These are phyloP conservation scores for Microctonus aethiopoides DNA, from an alignment of 2,888 invertebrate genomes.

Conservation along the genomic window DNA sequence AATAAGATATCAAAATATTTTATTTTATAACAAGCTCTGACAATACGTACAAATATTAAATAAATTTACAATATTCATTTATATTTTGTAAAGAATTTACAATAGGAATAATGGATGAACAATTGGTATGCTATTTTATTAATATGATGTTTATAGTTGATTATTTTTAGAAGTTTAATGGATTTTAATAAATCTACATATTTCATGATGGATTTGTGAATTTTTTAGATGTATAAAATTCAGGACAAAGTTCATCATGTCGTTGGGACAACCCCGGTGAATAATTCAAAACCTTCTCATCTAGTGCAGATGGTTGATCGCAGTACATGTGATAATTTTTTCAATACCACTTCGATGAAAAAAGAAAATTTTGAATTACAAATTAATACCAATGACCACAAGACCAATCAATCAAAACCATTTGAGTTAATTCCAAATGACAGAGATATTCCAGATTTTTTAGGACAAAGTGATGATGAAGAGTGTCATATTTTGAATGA, in stretches of 20 bases:
- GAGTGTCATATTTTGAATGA: slow-evolving; percentile 39
- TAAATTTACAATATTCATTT: too few relatives aligned
- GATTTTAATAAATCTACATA: too few relatives aligned
- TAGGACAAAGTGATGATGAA: slow-evolving; percentile 45
- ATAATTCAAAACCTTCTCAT: slow-evolving; percentile 25
- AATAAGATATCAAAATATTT: background rate
- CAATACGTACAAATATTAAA: background rate
- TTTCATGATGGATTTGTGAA: too few relatives aligned
- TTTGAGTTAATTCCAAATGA: slow-evolving; percentile 41
- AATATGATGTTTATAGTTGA: background rate
- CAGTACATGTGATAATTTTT: slow-evolving; percentile 21
- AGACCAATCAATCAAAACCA: slow-evolving; percentile 2
- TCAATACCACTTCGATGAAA: background rate
- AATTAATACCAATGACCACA: background rate
- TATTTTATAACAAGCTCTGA: background rate
- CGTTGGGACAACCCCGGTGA: slow-evolving; percentile 11
- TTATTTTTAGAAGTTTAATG: background rate
- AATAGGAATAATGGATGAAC: background rate
- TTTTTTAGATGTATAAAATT: background rate
- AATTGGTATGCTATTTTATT: background rate
- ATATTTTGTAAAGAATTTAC: too few relatives aligned
- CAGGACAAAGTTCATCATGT: background rate
- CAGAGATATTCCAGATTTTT: slow-evolving; percentile 50
- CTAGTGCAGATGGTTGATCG: slow-evolving; percentile 24
- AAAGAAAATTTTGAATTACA: background rate